phyloP scores from a whole-genome alignment of 2,888 invertebrate genomes.

The Campopleginae sp. region DNA sequence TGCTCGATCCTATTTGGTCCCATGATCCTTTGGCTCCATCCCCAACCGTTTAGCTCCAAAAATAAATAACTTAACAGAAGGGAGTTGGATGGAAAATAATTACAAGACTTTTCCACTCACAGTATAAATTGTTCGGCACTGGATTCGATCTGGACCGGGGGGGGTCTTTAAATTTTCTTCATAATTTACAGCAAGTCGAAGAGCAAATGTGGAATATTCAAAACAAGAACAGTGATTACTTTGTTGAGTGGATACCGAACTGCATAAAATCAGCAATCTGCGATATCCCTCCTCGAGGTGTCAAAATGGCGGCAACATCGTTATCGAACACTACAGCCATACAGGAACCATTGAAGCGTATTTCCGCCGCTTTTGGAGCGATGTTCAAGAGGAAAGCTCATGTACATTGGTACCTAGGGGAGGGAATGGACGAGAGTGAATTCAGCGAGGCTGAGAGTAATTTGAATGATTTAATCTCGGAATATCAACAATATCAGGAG shows the following conservation, averaged over 20 bases:
- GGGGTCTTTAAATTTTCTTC: background rate
- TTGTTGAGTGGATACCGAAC: constrained; percentile 91
- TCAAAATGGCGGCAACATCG: constrained; percentile 95
- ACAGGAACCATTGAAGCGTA: constrained; percentile 93
- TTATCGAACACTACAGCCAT: constrained; percentile 94
- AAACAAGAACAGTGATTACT: constrained; percentile 87
- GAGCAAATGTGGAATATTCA: constrained; percentile 89
- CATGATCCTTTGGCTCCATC: background rate
- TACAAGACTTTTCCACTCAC: background rate
- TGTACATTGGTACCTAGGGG: constrained; percentile 98
- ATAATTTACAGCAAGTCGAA: constrained; percentile 85
- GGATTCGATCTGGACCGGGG: background rate
- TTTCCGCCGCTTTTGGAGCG: constrained; percentile 92
- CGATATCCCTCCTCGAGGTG: constrained; percentile 90
- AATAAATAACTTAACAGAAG: background rate
- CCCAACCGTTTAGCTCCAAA: background rate
- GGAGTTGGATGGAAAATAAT: background rate
- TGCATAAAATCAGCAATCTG: constrained; percentile 92
- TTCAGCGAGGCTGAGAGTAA: constrained; percentile 97
- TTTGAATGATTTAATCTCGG: constrained; percentile 94
- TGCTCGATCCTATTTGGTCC: too few relatives aligned
- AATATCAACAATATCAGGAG: constrained; percentile 96
- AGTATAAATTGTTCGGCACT: background rate
- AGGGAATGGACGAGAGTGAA: constrained; percentile 98
- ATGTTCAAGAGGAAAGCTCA: constrained; percentile 98